A percentile compares a stretch with the other conserved stretches of the same genome.
Evolutionary conservation across 2,888 invertebrate genomes (phyloP).

Genomic region (Epinotia ramella): DNA sequence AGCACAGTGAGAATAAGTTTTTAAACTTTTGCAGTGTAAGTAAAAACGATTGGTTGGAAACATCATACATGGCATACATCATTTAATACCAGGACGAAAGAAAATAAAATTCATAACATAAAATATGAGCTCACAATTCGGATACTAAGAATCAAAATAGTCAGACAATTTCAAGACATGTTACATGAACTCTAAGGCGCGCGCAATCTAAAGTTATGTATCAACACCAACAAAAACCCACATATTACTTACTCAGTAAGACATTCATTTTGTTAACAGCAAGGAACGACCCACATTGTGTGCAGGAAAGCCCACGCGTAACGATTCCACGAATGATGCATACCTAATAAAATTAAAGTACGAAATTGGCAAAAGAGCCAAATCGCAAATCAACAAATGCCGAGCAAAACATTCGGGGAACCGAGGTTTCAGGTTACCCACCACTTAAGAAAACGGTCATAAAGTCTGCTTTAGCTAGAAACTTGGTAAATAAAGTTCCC

Average conservation of each 20-base stretch:
- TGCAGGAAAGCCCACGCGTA: constrained; percentile 4
- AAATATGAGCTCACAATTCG: no score
- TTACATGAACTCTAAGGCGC: neutral
- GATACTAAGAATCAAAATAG: no score
- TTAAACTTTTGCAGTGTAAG: no score
- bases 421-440: neutral
- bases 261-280: constrained; percentile 7
- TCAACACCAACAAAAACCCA: neutral
- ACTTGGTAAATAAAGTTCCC: constrained; percentile 16
- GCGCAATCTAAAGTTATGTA: neutral
- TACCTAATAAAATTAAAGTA: constrained; percentile 21
- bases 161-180: neutral
- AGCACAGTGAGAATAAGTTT: no score
- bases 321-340: constrained; percentile 29
- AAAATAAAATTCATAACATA: no score
- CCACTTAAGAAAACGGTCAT: constrained; percentile 24
- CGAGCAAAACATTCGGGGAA: constrained; percentile 21
- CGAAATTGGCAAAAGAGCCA: constrained; percentile 36
- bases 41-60: no score
- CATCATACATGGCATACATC: no score
- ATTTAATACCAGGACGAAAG: no score
- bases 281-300: constrained; percentile 7
- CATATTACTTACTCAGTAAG: neutral
- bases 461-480: constrained; percentile 16
- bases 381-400: constrained; percentile 27